Conservation (phyloP, 1,140 invertebrate species). For the Gonatopus flavifemur region DNA sequence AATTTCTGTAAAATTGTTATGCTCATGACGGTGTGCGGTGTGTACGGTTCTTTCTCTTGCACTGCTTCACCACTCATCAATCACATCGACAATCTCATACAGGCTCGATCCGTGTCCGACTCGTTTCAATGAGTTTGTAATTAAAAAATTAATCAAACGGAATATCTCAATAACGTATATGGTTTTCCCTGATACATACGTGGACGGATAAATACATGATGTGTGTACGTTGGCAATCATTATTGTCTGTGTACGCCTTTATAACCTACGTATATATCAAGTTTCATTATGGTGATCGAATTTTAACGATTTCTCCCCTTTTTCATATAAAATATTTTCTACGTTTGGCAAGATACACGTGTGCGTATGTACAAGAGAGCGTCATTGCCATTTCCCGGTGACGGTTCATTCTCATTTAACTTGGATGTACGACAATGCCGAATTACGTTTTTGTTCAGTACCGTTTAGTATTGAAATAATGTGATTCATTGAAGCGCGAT, state of each 20-base stretch:
- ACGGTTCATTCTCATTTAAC: no score
- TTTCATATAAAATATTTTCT: no score
- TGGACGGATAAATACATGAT: no score
- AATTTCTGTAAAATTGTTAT: constrained; percentile 36
- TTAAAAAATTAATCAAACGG: constrained; percentile 48
- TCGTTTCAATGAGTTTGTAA: constrained; percentile 37
- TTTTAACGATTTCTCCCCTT: constrained; percentile 26
- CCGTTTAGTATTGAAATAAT: no score
- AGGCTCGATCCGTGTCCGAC: constrained; percentile 1
- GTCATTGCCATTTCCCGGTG: no score
- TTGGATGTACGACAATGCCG: no score
- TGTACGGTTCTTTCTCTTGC: constrained; percentile 12
- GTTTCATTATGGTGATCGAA: constrained; percentile 30
- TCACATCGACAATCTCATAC: constrained; percentile 30
- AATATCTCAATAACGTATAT: constrained; percentile 39
- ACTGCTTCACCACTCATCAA: constrained; percentile 21
- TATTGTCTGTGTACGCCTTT: constrained; percentile 32
- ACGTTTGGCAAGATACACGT: no score
- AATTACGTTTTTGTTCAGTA: no score
- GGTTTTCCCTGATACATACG: constrained; percentile 37
- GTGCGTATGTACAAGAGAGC: no score
- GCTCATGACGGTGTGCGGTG: constrained; percentile 22
- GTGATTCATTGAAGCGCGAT: no score
- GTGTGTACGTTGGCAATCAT: constrained; percentile 29
- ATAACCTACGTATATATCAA: constrained; percentile 19